Base-by-base conservation (phyloP, 2,797 vertebrate species). In the Coccyzus lansbergi region DNA sequence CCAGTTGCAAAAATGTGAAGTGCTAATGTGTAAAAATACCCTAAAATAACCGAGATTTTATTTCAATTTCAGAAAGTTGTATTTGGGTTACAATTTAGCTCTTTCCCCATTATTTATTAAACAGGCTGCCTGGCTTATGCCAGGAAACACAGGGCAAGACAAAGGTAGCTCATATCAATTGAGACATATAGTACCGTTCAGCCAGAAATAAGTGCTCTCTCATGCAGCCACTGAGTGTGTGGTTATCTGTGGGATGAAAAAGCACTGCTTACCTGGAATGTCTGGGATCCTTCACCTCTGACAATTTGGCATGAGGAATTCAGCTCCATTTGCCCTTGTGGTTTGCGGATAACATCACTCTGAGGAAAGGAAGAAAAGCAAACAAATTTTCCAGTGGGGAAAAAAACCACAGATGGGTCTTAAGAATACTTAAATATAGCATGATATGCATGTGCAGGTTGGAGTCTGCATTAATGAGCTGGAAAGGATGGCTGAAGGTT, bases 261-360 rank as follows among this genome's bases (percentile, higher is more conserved):
- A 78, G 31, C 38, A 92, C 68, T 0, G 18, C 97, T 98, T 86
- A 99, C 99, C 97, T 99, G 99, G 97, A 99, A 99, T 1, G 98
- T 99, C 94, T 99, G 99, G 0, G 98, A 98, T 81, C 98, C 99
- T 93, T 99, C 99, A 79, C 98, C 99, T 44, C 98, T 98, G 24
- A 99, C 93, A 65, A 99, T 99, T 34, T 98, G 98, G 95, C 99
- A 99, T 0, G 95, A 98, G 4, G 99, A 98, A 97, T 98, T 99
- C 89, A 99, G 98, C 95, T 99, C 98, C 92, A 99, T 98, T 97
- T 99, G 99, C 74, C 99, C 99, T 94, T 99, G 98, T 76, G 99
- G 99, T 95, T 99, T 99, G 96, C 97, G 97, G 97, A 99, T 99
- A 93, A 99, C 98, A 6, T 99, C 99, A 67, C 98, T 99, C 99